Evolutionary conservation across 2,113 vertebrate genomes (phyloP), one percentile per base, ranked within the genome.

Genomic region (Paralichthys olivaceus): DNA sequence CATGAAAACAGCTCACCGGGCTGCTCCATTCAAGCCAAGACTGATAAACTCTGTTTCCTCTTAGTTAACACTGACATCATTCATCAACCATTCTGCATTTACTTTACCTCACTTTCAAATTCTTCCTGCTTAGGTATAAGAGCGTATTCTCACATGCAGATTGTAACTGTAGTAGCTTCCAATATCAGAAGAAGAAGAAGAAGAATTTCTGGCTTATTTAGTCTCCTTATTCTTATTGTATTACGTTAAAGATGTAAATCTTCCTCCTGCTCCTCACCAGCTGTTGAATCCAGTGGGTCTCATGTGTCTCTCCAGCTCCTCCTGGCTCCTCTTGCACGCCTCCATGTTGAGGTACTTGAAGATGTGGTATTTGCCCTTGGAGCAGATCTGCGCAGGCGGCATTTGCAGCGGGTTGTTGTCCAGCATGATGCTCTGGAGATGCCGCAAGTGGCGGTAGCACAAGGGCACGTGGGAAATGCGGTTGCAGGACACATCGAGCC

Each of bases 401-500:
- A 93, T 95, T 61, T 96, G 96, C 64, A 97, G 87, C 1, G 96
- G 96, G 86, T 98, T 98, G 91, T 95, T 97, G 88, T 97, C 96
- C 83, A 97, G 89, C 0, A 87, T 47, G 85, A 98, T 93, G 91
- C 92, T 93, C 91, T 98, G 96, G 19, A 98, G 95, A 69, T 96
- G 95, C 7, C 94, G 94, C 9, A 98, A 91, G 88, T 94, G 96
- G 9, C 96, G 95, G 93, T 95, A 98, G 89, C 96, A 96, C 83
- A 96, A 83, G 0, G 96, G 96, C 15, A 98, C 95, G 14, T 89
- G 89, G 73, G 95, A 91, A 59, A 98, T 90, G 2, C 95, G 95
- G 89, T 98, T 98, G 89, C 96, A 98, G 77, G 96, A 96, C 81
- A 97, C 95, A 47, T 98, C 96, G 28, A 98, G 94, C 7, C 96